Evolutionary conservation across 1,140 invertebrate genomes (phyloP), one percentile per base, ranked within the genome.

Genomic region (Anadara kagoshimensis): DNA sequence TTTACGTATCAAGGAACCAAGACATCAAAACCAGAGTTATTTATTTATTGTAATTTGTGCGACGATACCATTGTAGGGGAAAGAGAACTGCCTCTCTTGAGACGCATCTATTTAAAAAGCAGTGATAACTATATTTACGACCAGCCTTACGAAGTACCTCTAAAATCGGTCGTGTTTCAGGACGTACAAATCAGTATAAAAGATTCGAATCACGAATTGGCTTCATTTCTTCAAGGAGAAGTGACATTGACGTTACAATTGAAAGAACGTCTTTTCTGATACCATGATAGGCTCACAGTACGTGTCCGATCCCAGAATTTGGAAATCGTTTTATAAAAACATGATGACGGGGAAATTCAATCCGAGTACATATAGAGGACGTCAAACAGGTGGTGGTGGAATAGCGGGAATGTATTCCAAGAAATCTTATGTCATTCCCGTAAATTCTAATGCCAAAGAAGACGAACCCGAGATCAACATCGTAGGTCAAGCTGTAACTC

Each of bases 111-210:
- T 44, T 16, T 54, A 41, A 41, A 54, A 36, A 26, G 54, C 8
- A 20, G 18, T 12, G 51, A 26, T 41, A 67, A 67, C 41, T 16
- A 14, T 56, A 67, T 67, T 54, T 67, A 29, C 54, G 18, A 24
- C 51, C 24, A 16, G 36, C 64, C 64, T 26, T 58, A 58, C 26
- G 41, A 44, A 14, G 26, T 68, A 12, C 66, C 66, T 57, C 45
- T 68, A 69, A n/a, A 54, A 26, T 44, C 26, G 18, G 53, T 29
- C 45, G 36, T 58, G 8, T 44, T 69, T n/a, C 29, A 26, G 3
- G 66, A 69, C 20, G 12, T 69, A 43, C 54, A 69, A 41, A 24
- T 69, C 36, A 58, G 58, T 69, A 69, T 69, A 57, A 69, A 59
- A 54, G 66, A 59, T 20, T 45, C 14, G 14, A 24, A 59, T 41